phyloP scores from a whole-genome alignment of 2,797 vertebrate species.

The Crotalus adamanteus region DNA sequence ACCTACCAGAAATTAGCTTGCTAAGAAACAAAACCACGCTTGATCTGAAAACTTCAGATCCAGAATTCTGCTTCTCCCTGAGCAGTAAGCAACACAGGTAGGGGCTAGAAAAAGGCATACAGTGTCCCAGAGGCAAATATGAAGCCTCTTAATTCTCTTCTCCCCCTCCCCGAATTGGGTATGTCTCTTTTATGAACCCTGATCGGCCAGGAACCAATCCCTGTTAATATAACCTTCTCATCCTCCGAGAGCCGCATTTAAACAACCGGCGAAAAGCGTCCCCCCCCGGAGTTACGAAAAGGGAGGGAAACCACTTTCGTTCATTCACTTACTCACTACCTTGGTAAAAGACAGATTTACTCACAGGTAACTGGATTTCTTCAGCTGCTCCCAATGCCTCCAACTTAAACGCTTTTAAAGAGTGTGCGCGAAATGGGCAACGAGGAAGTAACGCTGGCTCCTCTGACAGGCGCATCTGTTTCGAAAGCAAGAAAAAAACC shows the following conservation, averaged over 20 bases:
- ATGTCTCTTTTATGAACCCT: neutral
- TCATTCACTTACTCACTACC: neutral
- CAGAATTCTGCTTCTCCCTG: neutral
- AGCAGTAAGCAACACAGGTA: neutral
- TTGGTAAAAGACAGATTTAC: neutral
- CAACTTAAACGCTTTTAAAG: too few species aligned
- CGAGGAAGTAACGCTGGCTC: neutral
- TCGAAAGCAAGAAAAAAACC: neutral
- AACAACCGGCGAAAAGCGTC: neutral
- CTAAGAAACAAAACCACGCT: neutral
- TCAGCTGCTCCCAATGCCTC: neutral
- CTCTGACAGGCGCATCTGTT: neutral
- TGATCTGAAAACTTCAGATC: neutral
- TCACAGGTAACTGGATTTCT: neutral
- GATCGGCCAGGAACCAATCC: neutral
- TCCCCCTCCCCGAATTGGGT: neutral
- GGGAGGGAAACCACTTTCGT: neutral
- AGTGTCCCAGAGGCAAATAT: neutral
- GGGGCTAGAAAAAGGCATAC: neutral
- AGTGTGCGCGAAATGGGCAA: neutral
- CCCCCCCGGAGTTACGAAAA: rapidly evolving
- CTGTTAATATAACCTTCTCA: neutral
- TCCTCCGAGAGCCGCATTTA: neutral
- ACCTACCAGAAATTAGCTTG: neutral
- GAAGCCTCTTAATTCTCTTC: neutral